A percentile compares a stretch with the other conserved stretches of the same genome.
Evolutionary conservation across 2,888 invertebrate species (phyloP).

Genomic region (Cerceris rybyensis): DNA sequence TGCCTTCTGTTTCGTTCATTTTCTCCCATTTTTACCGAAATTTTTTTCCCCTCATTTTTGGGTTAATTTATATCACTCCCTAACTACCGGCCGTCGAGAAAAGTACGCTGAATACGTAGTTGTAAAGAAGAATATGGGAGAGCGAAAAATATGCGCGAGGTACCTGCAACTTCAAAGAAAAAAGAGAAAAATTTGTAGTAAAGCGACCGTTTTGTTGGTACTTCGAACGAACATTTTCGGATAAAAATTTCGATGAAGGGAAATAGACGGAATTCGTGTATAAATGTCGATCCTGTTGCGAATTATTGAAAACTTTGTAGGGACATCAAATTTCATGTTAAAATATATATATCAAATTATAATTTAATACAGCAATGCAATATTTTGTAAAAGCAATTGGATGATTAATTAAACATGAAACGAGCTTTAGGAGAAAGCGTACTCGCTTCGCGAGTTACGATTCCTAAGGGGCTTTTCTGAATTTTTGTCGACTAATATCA

Average conservation of each 20-base stretch:
- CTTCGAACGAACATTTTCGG: conserved; percentile 18
- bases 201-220: conserved; percentile 27
- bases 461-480: conserved; percentile 10
- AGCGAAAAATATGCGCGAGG: conserved; percentile 17
- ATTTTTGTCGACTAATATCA: conserved; percentile 8
- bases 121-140: conserved; percentile 1
- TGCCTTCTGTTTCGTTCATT: conserved; percentile 20
- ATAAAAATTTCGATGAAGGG: neutral
- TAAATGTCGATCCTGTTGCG: too few relatives aligned
- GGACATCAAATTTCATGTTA: too few relatives aligned
- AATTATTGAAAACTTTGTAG: too few relatives aligned
- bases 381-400: too few relatives aligned
- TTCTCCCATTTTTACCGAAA: conserved; percentile 21
- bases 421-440: neutral
- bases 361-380: too few relatives aligned
- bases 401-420: too few relatives aligned
- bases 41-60: conserved; percentile 34
- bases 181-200: conserved; percentile 24
- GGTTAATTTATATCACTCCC: conserved; percentile 49
- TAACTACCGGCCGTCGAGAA: conserved; percentile 38
- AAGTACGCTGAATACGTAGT: conserved; percentile 34
- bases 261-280: neutral
- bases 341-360: too few relatives aligned
- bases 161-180: neutral
- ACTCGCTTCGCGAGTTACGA: neutral